Percentiles rank a stretch among this genome's conserved stretches.
These are phyloP conservation scores for Caenorhabditis sp. DNA, from an alignment of 2,888 invertebrate genomes.

Conservation along the genomic window DNA sequence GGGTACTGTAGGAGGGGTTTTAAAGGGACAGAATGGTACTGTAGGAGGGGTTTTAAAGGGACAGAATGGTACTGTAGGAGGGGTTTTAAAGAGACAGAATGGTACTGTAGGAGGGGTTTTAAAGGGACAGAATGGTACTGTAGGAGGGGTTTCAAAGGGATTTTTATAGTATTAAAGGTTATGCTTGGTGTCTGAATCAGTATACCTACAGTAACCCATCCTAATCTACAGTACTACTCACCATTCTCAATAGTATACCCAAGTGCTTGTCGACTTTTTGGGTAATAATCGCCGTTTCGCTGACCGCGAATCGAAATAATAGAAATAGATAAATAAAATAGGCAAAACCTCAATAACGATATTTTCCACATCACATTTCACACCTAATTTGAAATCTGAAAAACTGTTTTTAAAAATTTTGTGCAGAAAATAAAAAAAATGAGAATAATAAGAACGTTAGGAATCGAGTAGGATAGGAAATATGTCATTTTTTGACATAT, in stretches of 20 bases:
- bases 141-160: too few species aligned
- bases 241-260: constrained; percentile 35
- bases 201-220: too few species aligned
- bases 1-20: too few species aligned
- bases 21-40: too few species aligned
- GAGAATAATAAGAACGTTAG: not conserved
- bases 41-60: too few species aligned
- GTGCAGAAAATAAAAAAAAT: not conserved
- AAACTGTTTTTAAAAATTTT: too few species aligned
- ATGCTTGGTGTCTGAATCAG: too few species aligned
- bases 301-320: not conserved
- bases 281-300: not conserved
- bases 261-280: constrained; percentile 28
- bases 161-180: too few species aligned
- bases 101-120: too few species aligned
- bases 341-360: not conserved
- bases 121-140: too few species aligned
- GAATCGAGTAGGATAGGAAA: constrained; percentile 6
- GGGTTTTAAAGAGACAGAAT: too few species aligned
- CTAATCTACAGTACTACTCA: not conserved
- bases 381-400: constrained; percentile 5
- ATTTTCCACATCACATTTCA: constrained; percentile 31
- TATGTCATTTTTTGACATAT: constrained; percentile 21
- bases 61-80: too few species aligned
- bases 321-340: not conserved